Conservation (phyloP, 1,140 invertebrate species). For the Hermetia illucens region DNA sequence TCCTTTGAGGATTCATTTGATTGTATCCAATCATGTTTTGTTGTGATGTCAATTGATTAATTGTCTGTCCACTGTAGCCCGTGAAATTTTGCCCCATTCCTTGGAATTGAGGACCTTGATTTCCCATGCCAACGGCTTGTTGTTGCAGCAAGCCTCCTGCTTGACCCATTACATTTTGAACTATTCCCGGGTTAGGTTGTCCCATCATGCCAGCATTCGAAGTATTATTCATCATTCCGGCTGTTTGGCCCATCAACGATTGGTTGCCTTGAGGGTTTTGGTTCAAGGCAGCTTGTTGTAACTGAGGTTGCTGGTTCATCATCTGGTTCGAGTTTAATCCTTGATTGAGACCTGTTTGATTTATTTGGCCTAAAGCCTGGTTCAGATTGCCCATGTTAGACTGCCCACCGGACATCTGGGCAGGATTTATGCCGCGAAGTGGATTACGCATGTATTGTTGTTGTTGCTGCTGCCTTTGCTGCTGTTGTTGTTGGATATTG, state of each 20-base stretch:
- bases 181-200: conserved; percentile 3
- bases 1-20: conserved; percentile 29
- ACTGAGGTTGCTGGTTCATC: conserved; percentile 32
- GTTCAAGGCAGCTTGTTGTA: conserved; percentile 33
- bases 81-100: conserved; percentile 18
- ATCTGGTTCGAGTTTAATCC: conserved; percentile 18
- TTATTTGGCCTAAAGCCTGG: conserved; percentile 35
- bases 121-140: conserved; percentile 18
- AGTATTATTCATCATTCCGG: conserved; percentile 8
- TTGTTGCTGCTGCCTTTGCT: conserved; percentile 18
- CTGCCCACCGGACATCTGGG: conserved; percentile 21
- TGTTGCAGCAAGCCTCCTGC: conserved; percentile 1
- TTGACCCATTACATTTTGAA: conserved; percentile 1
- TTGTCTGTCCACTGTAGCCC: conserved; percentile 18
- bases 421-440: conserved; percentile 32
- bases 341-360: conserved; percentile 13
- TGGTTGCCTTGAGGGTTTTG: conserved; percentile 31
- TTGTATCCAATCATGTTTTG: conserved; percentile 33
- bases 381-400: conserved; percentile 31
- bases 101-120: conserved; percentile 23
- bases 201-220: neutral
- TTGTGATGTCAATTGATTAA: conserved; percentile 16
- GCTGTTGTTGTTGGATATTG: conserved; percentile 36
- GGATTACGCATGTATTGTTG: conserved; percentile 23
- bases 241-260: conserved; percentile 14